Conservation (phyloP, 1,140 invertebrate species). For the Ctenoplectra terminalis region DNA sequence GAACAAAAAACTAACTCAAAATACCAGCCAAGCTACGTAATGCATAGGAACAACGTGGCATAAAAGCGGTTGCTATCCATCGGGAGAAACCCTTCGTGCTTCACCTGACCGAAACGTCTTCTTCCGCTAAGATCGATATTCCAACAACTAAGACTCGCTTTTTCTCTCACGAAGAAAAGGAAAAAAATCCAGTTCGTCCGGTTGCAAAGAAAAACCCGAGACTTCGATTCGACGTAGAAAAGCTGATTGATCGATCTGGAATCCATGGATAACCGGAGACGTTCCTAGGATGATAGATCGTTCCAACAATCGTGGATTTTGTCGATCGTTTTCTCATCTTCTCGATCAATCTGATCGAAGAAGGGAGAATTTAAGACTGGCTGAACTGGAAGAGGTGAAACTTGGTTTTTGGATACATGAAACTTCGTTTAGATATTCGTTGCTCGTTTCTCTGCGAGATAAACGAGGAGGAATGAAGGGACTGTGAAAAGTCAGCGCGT, state of each 20-base stretch:
- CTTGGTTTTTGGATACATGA: too few species aligned
- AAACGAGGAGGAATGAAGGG: not conserved
- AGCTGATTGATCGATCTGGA: constrained; percentile 35
- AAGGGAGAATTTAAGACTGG: too few species aligned
- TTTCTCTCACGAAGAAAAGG: not conserved
- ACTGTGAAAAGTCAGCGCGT: not conserved
- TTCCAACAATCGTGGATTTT: constrained; percentile 10
- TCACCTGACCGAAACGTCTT: not conserved
- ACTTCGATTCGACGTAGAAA: not conserved
- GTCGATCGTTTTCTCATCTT: constrained; percentile 18
- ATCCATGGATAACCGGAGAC: constrained; percentile 11
- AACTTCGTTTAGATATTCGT: constrained; percentile 32
- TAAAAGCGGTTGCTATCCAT: not conserved
- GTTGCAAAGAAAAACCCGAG: constrained; percentile 1
- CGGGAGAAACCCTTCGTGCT: not conserved
- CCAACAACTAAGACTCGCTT: not conserved
- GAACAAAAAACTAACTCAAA: not conserved
- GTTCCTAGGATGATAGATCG: constrained; percentile 35
- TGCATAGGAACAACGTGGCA: not conserved
- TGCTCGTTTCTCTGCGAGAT: not conserved
- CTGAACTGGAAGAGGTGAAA: not conserved
- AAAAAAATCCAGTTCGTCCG: not conserved
- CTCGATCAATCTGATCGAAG: constrained; percentile 25
- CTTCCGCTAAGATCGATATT: constrained; percentile 8
- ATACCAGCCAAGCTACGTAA: not conserved